Evolutionary conservation across 1,140 invertebrate species (phyloP).

Genomic region (Drosophila fuyamai): DNA sequence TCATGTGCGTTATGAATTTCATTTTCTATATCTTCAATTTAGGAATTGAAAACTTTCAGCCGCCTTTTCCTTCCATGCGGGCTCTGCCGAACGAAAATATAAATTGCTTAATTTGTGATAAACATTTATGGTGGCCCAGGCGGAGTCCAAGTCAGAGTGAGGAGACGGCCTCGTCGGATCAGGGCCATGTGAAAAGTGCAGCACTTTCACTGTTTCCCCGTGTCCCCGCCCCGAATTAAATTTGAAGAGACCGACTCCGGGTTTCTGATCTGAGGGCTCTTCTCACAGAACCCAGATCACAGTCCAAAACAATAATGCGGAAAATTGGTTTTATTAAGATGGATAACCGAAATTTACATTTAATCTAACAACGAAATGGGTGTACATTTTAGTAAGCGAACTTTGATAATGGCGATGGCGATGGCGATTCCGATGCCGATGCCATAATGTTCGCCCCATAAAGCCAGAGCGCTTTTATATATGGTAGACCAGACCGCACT

Average conservation of each 20-base stretch:
- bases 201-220: slow-evolving; percentile 63
- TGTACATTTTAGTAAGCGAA: not conserved
- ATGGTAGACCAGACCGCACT: slow-evolving; percentile 15
- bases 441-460: slow-evolving; percentile 16
- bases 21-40: slow-evolving; percentile 79
- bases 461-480: slow-evolving; percentile 1
- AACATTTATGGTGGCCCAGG: slow-evolving; percentile 68
- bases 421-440: slow-evolving; percentile 21
- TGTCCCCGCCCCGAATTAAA: slow-evolving; percentile 36
- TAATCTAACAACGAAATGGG: slow-evolving; percentile 9
- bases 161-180: slow-evolving; percentile 15
- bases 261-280: slow-evolving; percentile 21
- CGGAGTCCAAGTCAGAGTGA: not conserved
- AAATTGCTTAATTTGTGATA: slow-evolving; percentile 80
- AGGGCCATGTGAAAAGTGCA: slow-evolving; percentile 72
- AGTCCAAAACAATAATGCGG: slow-evolving; percentile 42
- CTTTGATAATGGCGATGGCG: slow-evolving; percentile 25
- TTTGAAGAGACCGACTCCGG: slow-evolving; percentile 30
- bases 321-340: slow-evolving; percentile 54
- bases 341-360: slow-evolving; percentile 48
- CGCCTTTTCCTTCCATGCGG: slow-evolving; percentile 49
- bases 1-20: slow-evolving; percentile 67
- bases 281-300: slow-evolving; percentile 10
- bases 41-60: slow-evolving; percentile 65
- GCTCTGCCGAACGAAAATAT: slow-evolving; percentile 58